A percentile compares a stretch with the other conserved stretches of the same genome.
phyloP scores from a whole-genome alignment of 2,888 invertebrate species.

The Dasysyrphus tricinctus region DNA sequence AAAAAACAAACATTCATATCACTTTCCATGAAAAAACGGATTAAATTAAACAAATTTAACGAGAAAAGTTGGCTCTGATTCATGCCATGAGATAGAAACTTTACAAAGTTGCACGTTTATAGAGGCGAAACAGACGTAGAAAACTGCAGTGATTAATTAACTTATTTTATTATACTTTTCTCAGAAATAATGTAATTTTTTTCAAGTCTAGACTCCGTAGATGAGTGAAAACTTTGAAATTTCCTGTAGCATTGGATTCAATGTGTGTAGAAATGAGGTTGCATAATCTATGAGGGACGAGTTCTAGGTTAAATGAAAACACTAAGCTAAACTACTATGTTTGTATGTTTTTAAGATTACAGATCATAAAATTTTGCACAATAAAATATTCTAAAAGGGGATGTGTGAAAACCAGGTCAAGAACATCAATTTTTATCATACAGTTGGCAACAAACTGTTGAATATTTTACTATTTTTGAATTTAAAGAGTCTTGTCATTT shows the following conservation, averaged over 20 bases:
- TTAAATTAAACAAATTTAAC: slow-evolving; percentile 36
- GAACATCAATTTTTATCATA: not conserved
- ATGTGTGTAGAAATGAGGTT: slow-evolving; percentile 16
- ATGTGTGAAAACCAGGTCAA: not conserved
- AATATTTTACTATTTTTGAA: too few relatives aligned
- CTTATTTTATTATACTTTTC: slow-evolving; percentile 2
- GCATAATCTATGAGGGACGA: not conserved
- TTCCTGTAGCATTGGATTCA: slow-evolving; percentile 10
- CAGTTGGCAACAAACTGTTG: too few relatives aligned
- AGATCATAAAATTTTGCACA: not conserved
- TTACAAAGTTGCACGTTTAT: not conserved
- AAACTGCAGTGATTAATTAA: not conserved
- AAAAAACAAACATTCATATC: slow-evolving; percentile 6
- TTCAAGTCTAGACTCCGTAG: not conserved
- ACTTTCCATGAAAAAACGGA: slow-evolving; percentile 24
- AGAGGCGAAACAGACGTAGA: not conserved
- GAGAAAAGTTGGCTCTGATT: slow-evolving; percentile 46
- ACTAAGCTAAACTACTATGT: not conserved
- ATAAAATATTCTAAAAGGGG: not conserved
- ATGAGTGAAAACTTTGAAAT: not conserved
- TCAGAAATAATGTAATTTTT: slow-evolving; percentile 1
- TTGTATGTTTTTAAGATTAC: not conserved
- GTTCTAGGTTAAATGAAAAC: not conserved
- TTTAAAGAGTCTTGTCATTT: too few relatives aligned
- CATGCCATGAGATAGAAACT: slow-evolving; percentile 8